phyloP scores from a whole-genome alignment of 2,888 invertebrate species.

The Lysandra coridon region DNA sequence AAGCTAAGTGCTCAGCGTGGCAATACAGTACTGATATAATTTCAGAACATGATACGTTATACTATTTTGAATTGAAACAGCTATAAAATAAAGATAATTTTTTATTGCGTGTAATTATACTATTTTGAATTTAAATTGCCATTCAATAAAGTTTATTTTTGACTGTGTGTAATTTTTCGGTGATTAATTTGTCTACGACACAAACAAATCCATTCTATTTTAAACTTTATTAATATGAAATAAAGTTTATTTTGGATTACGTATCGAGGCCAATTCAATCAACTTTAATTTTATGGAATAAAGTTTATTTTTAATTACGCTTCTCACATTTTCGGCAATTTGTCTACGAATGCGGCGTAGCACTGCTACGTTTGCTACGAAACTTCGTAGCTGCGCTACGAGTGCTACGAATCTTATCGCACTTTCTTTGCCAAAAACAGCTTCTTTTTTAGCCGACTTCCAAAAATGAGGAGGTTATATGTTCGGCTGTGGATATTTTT shows the following conservation, averaged over 20 bases:
- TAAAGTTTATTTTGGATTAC: no score
- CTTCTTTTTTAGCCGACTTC: no score
- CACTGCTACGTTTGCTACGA: not conserved
- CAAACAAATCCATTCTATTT: no score
- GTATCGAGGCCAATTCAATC: no score
- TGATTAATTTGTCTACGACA: not conserved
- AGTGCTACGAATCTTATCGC: not conserved
- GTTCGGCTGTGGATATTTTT: no score
- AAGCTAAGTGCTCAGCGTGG: not conserved
- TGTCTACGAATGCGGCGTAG: not conserved
- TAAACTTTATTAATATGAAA: no score
- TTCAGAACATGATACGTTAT: no score
- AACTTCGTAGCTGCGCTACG: not conserved
- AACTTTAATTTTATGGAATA: no score
- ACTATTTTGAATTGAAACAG: not conserved
- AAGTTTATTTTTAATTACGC: not conserved
- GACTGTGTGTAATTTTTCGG: not conserved
- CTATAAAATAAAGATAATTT: not conserved
- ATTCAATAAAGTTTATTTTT: no score
- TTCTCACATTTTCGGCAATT: not conserved
- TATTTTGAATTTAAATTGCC: no score
- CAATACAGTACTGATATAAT: not conserved
- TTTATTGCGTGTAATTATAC: not conserved
- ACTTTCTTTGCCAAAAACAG: not conserved
- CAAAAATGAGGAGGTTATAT: no score